Base-by-base conservation (phyloP, 2,113 vertebrate genomes). In the Nasalis larvatus region DNA sequence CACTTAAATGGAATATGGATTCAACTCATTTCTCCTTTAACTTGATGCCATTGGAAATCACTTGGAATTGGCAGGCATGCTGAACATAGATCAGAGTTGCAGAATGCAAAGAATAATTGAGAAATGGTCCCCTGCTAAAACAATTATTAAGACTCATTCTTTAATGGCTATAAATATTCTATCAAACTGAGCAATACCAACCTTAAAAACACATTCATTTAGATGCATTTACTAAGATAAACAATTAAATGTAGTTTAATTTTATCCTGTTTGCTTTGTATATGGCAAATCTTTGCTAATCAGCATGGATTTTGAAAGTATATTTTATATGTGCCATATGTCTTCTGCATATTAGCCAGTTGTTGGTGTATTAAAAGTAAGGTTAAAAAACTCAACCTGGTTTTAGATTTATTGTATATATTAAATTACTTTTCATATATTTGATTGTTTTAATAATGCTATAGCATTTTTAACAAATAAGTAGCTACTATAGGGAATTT, bases 281-380 rank as follows among this genome's bases (percentile, higher is more conserved):
- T 77, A 56, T 37, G 32, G 52, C 18, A 88, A 83, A 20, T 45
- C 18, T 58, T 89, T 80, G 23, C 27, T 87, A 81, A 93, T 89
- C 49, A 85, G 56, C 32, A 56, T 77, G 68, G 20, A 91, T 89
- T 71, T 20, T 74, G 10, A 56, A 14, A 93, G 40, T 83, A 18
- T 95, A 47, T 82, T 94, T 74, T 85, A 76, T 69, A 54, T 63
- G 13, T 86, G 4, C 49, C n/a, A 49, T 77, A 40, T 91, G 40
- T 96, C 96, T 96, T 94, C 47, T 87, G 18, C 32, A 25, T 96
- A 88, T 90, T 96, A 95, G 10, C 40, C 32, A 96, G 8, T 58
- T 95, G 37, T 93, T 87, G 20, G 8, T 20, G 4, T 90, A 82
- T 76, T 94, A 69, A 83, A 69, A 68, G 10, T 95, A 87, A 93